Base-by-base conservation (phyloP, 2,888 invertebrate species). In the Hyposoter dolosus region DNA sequence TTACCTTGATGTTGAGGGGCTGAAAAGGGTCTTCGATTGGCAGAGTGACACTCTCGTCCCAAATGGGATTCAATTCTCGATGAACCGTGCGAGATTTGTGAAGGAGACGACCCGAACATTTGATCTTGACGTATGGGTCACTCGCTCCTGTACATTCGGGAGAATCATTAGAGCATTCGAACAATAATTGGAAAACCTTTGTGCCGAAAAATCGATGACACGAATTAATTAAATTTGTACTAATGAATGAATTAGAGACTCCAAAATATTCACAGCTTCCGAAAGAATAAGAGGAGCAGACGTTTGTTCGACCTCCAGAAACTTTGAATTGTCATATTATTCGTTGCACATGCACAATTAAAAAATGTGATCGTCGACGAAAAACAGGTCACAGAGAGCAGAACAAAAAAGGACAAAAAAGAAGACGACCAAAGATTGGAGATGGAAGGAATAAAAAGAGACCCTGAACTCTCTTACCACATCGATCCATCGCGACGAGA, bases 41-140 rank as follows among this genome's bases (percentile, higher is more conserved):
- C 90, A 99, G 96, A 10, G 97, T 97, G 94, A 99, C 99, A 90
- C 97, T 97, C 94, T 99, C 99, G 93, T 99, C 99, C 99, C 99
- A 99, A n/a, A 97, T 96, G 0, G 99, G 99, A 95, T 99, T 99
- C 85, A 99, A 95, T 94, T 98, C 99, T 91, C 99, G 96, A 94
- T 98, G 98, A 85, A 99, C 97, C 81, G 98, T 99, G 93, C 97
- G 97, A 90, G 98, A 99, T 95, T 99, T 99, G 95, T 99, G 98
- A 89, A 99, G 95, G 89, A 98, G 95, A 87, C 98, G 96, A 50
- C 98, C 98, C 15, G 97, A 97, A 88, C 97, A 95, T 95, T 99
- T 99, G 95, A 99, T 98, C 95, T 99, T 99, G 81, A 99, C 98
- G 95, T 99, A 99, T 32, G 99, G 99, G 95, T 99, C 99, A 94